Conservation (phyloP, 2,797 vertebrate species). For the Eulemur rubriventer region DNA sequence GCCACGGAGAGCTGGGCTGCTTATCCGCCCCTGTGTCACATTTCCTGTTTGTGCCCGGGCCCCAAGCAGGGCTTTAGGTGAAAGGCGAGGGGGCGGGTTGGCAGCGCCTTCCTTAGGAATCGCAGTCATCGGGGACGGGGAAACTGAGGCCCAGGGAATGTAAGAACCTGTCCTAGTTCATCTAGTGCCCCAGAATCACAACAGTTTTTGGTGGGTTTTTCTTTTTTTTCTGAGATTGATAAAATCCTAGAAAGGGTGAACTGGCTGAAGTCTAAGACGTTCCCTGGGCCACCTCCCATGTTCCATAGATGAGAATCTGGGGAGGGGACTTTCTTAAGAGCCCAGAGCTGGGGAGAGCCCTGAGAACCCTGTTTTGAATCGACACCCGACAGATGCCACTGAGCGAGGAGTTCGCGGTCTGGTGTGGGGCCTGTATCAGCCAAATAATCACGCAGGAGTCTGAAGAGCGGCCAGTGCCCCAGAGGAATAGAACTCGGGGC, state of each 20-base stretch:
- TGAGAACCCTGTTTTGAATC: not conserved
- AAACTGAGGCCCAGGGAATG: not conserved
- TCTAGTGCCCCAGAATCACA: not conserved
- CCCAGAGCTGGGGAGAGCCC: not conserved
- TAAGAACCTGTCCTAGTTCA: not conserved
- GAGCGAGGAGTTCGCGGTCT: not conserved
- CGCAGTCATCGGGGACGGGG: not conserved
- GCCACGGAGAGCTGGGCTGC: not conserved
- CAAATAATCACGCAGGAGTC: not conserved
- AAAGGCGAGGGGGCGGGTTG: not conserved
- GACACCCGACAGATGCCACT: not conserved
- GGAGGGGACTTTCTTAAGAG: not conserved
- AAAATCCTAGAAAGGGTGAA: not conserved
- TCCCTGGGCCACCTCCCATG: not conserved
- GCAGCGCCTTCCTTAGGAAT: not conserved
- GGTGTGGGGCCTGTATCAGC: not conserved
- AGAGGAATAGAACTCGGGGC: not conserved
- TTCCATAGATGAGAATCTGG: not conserved
- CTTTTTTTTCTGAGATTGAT: not conserved
- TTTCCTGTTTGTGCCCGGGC: conserved; percentile 55
- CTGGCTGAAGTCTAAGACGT: not conserved
- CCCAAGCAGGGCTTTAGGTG: not conserved
- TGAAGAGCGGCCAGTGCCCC: not conserved
- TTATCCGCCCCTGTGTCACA: not conserved
- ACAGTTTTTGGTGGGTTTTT: not conserved